Evolutionary conservation across 1,140 invertebrate species (phyloP).

Genomic region (Pseudomyrmex gracilis): DNA sequence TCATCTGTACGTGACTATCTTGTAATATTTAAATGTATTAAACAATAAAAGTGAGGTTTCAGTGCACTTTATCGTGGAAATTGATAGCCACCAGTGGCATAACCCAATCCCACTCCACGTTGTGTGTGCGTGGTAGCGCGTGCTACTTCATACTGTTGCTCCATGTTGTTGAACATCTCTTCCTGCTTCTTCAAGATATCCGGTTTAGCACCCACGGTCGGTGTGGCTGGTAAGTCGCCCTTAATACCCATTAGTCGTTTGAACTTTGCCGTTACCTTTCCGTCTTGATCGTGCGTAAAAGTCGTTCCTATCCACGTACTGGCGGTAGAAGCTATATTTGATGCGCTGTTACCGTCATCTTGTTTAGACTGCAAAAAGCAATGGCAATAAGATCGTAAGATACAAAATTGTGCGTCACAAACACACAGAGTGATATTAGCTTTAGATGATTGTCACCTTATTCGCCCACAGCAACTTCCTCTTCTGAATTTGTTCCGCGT

Average conservation of each 20-base stretch:
- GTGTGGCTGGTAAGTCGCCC: slow-evolving; percentile 83
- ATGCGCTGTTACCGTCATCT: slow-evolving; percentile 77
- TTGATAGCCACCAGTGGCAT: slow-evolving; percentile 85
- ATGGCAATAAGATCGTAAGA: background rate
- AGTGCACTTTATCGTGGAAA: slow-evolving; percentile 82
- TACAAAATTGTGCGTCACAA: background rate
- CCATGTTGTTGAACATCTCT: slow-evolving; percentile 96
- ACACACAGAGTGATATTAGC: background rate
- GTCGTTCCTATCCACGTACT: slow-evolving; percentile 93
- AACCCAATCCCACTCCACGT: slow-evolving; percentile 95
- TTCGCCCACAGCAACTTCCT: slow-evolving; percentile 95
- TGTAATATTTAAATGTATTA: slow-evolving; percentile 56
- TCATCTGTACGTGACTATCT: slow-evolving; percentile 14
- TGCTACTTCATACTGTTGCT: slow-evolving; percentile 97
- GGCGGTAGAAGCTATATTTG: slow-evolving; percentile 82
- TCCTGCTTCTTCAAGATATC: slow-evolving; percentile 93
- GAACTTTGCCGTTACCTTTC: slow-evolving; percentile 97
- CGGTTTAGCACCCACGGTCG: slow-evolving; percentile 80
- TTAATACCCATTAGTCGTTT: slow-evolving; percentile 98
- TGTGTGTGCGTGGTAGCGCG: slow-evolving; percentile 97
- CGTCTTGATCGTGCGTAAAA: slow-evolving; percentile 95
- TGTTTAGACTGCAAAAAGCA: slow-evolving; percentile 63
- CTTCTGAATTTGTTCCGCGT: slow-evolving; percentile 95
- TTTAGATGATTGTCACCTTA: slow-evolving; percentile 84
- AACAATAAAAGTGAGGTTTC: slow-evolving; percentile 21